A percentile compares a stretch with the other conserved stretches of the same genome.
Conservation (phyloP, 1,140 invertebrate species). For the Proctacanthus coquilletti region DNA sequence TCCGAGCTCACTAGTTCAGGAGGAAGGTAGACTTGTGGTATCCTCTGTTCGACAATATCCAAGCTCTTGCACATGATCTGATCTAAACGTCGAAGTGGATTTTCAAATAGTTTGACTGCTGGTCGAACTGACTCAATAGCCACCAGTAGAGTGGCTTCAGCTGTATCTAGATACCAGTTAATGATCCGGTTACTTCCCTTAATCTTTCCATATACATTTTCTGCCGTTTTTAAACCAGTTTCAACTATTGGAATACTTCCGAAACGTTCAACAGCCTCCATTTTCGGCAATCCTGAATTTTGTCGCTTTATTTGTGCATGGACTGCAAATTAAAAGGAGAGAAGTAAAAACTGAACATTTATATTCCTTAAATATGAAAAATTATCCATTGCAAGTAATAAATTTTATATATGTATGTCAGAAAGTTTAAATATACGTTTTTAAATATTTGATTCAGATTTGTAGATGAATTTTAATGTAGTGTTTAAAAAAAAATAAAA, state of each 20-base stretch:
- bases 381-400: too few species aligned
- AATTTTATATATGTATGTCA: too few species aligned
- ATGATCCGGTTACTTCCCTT: slow-evolving; percentile 46
- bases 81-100: slow-evolving; percentile 54
- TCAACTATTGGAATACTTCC: slow-evolving; percentile 55
- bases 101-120: slow-evolving; percentile 46
- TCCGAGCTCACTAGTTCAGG: slow-evolving; percentile 54
- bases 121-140: slow-evolving; percentile 51
- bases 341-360: not conserved
- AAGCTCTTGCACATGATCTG: slow-evolving; percentile 57
- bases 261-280: slow-evolving; percentile 50
- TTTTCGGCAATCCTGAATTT: not conserved
- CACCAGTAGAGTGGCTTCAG: slow-evolving; percentile 47
- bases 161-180: slow-evolving; percentile 53
- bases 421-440: too few species aligned
- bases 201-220: slow-evolving; percentile 48
- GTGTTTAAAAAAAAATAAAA: too few species aligned
- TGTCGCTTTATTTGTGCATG: not conserved
- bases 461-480: too few species aligned
- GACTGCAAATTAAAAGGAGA: not conserved
- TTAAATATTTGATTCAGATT: too few species aligned
- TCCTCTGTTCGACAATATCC: slow-evolving; percentile 56
- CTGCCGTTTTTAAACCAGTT: slow-evolving; percentile 48
- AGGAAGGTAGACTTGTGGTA: slow-evolving; percentile 58
- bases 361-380: too few species aligned